These are phyloP conservation scores for Melinopterus prodromus DNA, from an alignment of 2,888 invertebrate species.

Conservation along the genomic window DNA sequence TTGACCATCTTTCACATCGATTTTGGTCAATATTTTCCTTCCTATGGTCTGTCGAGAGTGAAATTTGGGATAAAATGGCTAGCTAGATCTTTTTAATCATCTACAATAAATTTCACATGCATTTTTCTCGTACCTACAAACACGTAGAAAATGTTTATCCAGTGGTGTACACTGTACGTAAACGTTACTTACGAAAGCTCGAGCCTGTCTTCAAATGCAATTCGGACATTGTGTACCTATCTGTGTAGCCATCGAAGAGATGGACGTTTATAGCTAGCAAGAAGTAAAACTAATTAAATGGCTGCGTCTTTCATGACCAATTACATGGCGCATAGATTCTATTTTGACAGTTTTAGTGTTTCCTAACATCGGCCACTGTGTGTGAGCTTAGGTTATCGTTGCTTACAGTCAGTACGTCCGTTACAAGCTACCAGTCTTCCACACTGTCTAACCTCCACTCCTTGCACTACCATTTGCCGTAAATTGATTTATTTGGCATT, in stretches of 20 bases:
- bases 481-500: conserved; percentile 4
- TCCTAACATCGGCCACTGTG: background rate
- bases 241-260: background rate
- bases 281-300: conserved; percentile 4
- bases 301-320: background rate
- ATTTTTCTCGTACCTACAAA: no score
- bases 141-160: no score
- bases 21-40: no score
- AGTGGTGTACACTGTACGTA: no score
- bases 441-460: background rate
- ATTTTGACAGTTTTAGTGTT: background rate
- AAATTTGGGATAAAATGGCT: no score
- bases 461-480: background rate
- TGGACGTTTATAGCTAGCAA: background rate
- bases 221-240: background rate
- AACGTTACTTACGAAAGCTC: no score
- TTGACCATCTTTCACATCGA: no score
- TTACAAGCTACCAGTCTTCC: background rate
- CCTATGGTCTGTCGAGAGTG: no score
- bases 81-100: no score
- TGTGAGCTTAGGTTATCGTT: background rate
- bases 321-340: background rate
- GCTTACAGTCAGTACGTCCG: background rate
- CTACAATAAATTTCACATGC: no score
- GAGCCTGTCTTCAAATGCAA: background rate